Conservation (phyloP, 2,797 vertebrate species). For the Acanthurus tractus region DNA sequence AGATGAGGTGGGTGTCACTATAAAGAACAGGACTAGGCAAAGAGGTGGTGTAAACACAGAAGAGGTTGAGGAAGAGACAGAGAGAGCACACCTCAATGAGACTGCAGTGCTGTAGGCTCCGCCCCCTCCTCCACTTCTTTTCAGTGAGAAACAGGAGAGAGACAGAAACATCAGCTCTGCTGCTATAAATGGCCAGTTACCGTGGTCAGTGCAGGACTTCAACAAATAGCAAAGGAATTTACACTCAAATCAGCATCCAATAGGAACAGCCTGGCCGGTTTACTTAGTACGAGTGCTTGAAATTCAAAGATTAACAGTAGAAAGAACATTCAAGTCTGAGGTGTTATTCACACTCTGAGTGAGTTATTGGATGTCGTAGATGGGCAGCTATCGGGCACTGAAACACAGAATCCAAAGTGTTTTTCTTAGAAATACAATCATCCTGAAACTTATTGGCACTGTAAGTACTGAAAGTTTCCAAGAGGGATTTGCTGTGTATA, state of each 20-base stretch:
- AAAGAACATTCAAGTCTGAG: constrained; percentile 58
- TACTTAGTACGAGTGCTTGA: constrained; percentile 1
- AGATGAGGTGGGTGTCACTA: constrained; percentile 20
- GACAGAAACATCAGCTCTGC: constrained; percentile 30
- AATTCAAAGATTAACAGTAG: constrained; percentile 25
- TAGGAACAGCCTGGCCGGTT: neutral
- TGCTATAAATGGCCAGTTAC: constrained; percentile 36
- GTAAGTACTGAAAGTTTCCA: constrained; percentile 40
- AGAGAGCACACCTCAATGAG: constrained; percentile 34
- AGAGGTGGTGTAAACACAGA: constrained; percentile 18
- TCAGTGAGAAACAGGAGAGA: constrained; percentile 41
- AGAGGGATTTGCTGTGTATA: constrained; percentile 46
- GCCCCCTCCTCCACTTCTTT: constrained; percentile 36
- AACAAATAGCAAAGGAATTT: constrained; percentile 6
- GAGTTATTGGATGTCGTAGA: constrained; percentile 24
- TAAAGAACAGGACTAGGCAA: constrained; percentile 18
- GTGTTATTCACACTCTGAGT: constrained; percentile 47
- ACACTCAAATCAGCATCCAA: constrained; percentile 18
- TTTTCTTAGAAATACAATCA: constrained; percentile 63
- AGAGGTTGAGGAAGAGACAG: constrained; percentile 9
- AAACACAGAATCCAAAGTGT: constrained; percentile 55
- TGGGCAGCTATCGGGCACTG: constrained; percentile 50
- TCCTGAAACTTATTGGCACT: constrained; percentile 63
- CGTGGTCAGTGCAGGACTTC: constrained; percentile 16
- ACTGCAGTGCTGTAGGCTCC: constrained; percentile 57